A percentile compares a stretch with the other conserved stretches of the same genome.
Evolutionary conservation across 53 echinoderm and acorn worm genomes (phyloP).

Genomic region (Patiria pectinifera): DNA sequence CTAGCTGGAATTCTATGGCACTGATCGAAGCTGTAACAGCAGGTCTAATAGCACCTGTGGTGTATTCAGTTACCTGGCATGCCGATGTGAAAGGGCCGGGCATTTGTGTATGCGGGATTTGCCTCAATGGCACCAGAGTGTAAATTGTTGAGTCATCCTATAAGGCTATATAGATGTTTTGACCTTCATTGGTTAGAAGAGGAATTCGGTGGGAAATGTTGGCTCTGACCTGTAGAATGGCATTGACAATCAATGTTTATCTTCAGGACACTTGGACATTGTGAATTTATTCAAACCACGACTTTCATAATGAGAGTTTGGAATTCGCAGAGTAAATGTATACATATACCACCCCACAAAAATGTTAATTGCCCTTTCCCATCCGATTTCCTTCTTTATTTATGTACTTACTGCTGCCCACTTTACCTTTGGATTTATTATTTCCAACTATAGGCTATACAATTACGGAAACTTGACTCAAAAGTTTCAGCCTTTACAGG

Average conservation of each 20-base stretch:
- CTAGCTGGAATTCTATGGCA: not conserved
- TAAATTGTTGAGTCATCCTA: not conserved
- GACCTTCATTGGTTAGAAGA: not conserved
- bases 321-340: too few relatives aligned
- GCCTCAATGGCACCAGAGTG: not conserved
- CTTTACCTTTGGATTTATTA: not conserved
- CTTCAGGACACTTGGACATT: not conserved
- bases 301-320: not conserved
- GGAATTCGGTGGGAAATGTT: not conserved
- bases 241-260: not conserved
- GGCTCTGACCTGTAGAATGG: not conserved
- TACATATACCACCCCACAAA: not conserved
- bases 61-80: not conserved
- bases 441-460: not conserved
- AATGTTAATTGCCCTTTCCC: not conserved
- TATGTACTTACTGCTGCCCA: not conserved
- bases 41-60: not conserved
- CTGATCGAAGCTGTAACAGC: not conserved
- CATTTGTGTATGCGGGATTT: not conserved
- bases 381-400: not conserved
- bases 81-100: not conserved
- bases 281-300: not conserved
- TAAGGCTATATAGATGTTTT: not conserved
- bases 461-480: conserved; percentile 5
- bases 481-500: not conserved